Base-by-base conservation (phyloP, 2,888 invertebrate genomes). In the Cataglyphis rosenhaueri region DNA sequence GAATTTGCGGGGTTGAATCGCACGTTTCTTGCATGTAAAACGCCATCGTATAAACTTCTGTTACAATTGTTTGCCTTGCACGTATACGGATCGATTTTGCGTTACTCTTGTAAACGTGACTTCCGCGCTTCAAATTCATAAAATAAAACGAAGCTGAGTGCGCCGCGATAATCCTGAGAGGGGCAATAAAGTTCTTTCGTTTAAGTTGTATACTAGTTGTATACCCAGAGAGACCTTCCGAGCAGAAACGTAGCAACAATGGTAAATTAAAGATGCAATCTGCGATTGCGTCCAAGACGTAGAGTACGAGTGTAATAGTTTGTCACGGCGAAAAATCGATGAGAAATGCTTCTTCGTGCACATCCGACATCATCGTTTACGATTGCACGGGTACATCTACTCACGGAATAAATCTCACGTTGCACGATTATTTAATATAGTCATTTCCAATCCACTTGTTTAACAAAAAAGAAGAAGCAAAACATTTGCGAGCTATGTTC, bases 241-340 rank as follows among this genome's bases (percentile, higher is more conserved):
- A 25, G n/a, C 38, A 61, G 52, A 74, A 57, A 41, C 48, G 62
- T 4, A 70, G 15, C 44, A 44, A 29, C 66, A 29, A n/a, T 79
- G 61, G 62, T 86, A 88, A 88, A 87, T 86, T 85, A 87, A 81
- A 64, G 44, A 12, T 25, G 59, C 57, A 55, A 57, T 66, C 44
- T 29, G 66, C 65, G 71, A 85, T 85, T 71, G 75, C 66, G 73
- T 59, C 55, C 12, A 55, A 35, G 62, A 62, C 32, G 32, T 48
- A 81, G 83, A 84, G 83, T 83, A 66, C 79, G 10, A 8, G n/a
- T 52, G 68, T 29, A 78, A 70, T 66, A 66, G 29, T 87, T 78
- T 12, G 61, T 82, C 79, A 35, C 32, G n/a, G 21, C 55, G 32
- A 87, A 87, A 87, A 85, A 55, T 4, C 57, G 15, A 44, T 64